Evolutionary conservation across 2,113 vertebrate genomes (phyloP).

Genomic region (Ardeotis arabs): DNA sequence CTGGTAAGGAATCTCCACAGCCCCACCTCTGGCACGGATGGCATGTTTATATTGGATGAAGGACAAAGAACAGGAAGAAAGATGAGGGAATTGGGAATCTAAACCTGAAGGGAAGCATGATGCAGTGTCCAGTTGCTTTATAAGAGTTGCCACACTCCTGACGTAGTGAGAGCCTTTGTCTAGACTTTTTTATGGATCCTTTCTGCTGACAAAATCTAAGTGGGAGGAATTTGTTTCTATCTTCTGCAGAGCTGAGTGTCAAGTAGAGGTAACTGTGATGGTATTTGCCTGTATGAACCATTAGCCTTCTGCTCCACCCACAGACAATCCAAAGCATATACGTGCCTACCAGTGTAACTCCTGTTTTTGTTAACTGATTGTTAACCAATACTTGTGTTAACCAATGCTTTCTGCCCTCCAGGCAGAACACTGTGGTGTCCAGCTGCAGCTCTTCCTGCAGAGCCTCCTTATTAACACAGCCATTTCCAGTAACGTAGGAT

Average conservation of each 20-base stretch:
- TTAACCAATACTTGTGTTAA: background rate
- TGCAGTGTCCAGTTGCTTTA: background rate
- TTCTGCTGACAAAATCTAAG: background rate
- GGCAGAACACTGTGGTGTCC: background rate
- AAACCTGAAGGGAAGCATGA: background rate
- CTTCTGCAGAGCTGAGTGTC: background rate
- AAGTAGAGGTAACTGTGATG: background rate
- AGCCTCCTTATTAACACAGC: background rate
- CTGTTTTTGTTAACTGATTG: background rate
- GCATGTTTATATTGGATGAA: background rate
- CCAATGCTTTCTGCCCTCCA: background rate
- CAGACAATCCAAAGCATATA: background rate
- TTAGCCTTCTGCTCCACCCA: background rate
- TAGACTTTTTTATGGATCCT: background rate
- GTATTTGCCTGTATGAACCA: background rate
- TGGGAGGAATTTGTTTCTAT: background rate
- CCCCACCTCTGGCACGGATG: background rate
- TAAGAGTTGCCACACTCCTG: fast-evolving
- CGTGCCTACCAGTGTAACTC: background rate
- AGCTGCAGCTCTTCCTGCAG: background rate
- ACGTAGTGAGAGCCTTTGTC: background rate
- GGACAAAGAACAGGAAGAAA: background rate
- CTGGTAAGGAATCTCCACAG: background rate
- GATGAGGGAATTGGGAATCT: background rate
- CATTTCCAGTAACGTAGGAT: fast-evolving